Conservation (phyloP, 2,113 vertebrate genomes). For the Tichodroma muraria region DNA sequence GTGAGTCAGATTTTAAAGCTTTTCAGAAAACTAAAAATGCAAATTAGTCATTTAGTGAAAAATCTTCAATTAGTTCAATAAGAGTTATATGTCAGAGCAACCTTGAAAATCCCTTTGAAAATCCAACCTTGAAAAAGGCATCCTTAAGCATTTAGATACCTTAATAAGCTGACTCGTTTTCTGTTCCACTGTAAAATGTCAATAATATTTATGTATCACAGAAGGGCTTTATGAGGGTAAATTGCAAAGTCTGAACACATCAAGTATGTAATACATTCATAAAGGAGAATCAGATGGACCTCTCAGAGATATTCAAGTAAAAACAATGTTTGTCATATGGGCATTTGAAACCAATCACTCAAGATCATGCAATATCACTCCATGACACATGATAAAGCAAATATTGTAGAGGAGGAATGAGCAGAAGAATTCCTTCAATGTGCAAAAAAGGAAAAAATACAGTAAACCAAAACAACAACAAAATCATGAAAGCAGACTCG, state of each 20-base stretch:
- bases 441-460: background rate
- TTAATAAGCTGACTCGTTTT: background rate
- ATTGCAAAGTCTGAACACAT: background rate
- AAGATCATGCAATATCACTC: background rate
- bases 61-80: background rate
- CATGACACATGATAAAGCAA: background rate
- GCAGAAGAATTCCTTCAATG: background rate
- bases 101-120: constrained; percentile 14
- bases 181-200: background rate
- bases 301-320: background rate
- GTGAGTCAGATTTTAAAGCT: background rate
- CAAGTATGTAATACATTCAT: background rate
- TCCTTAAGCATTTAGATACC: background rate
- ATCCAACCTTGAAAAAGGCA: too few relatives aligned
- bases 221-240: background rate
- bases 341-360: background rate
- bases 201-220: background rate
- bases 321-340: background rate
- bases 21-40: background rate
- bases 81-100: background rate
- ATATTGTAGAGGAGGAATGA: background rate
- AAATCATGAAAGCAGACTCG: background rate
- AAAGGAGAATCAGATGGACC: background rate
- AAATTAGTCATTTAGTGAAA: background rate
- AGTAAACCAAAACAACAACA: background rate